Evolutionary conservation across 2,888 invertebrate species (phyloP).

Genomic region (Epiperipatus broadwayi): DNA sequence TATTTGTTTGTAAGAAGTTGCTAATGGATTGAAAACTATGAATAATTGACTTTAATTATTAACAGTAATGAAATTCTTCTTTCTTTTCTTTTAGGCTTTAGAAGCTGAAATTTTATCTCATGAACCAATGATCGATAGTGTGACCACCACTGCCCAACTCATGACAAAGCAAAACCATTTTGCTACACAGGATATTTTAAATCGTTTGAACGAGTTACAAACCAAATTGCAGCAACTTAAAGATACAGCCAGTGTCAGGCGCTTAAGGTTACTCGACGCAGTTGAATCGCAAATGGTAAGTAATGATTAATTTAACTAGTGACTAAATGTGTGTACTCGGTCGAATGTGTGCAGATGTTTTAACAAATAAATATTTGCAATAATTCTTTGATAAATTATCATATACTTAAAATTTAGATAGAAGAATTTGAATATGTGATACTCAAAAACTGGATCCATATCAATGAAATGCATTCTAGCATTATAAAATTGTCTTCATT

Average conservation of each 20-base stretch:
- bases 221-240: conserved; percentile 47
- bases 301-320: conserved; percentile 11
- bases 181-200: conserved; percentile 51
- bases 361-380: too few species aligned
- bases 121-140: conserved; percentile 57
- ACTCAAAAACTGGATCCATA: too few species aligned
- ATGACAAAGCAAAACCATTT: conserved; percentile 70
- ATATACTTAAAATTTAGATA: too few species aligned
- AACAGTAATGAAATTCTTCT: background rate
- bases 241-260: conserved; percentile 49
- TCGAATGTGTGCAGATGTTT: too few species aligned
- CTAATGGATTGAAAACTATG: background rate
- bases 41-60: too few species aligned
- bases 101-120: conserved; percentile 73
- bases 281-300: conserved; percentile 58
- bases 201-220: conserved; percentile 44
- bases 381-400: too few species aligned
- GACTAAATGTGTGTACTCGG: too few species aligned
- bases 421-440: too few species aligned
- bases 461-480: too few species aligned
- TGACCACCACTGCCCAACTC: conserved; percentile 51
- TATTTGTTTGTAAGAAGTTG: background rate
- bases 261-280: conserved; percentile 53
- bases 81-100: conserved; percentile 35
- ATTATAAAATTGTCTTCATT: too few species aligned